Percentiles rank a stretch among this genome's conserved stretches.
Conservation (phyloP, 2,888 invertebrate genomes). For the Drosophila stalkeri region DNA sequence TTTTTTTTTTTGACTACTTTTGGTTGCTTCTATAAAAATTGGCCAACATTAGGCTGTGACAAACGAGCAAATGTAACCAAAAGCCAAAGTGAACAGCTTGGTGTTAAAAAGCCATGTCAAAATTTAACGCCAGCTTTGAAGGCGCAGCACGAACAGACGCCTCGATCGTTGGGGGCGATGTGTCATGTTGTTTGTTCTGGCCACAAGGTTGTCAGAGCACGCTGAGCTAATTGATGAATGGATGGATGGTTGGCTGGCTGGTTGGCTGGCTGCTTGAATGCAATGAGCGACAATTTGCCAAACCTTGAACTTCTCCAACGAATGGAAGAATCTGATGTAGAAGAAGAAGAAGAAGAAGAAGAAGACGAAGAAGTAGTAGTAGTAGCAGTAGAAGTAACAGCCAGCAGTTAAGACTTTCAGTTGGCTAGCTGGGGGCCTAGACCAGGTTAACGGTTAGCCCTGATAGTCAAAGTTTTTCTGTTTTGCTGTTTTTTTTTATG, state of each 20-base stretch:
- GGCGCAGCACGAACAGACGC: background rate
- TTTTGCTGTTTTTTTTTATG: slow-evolving; percentile 39
- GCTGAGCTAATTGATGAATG: slow-evolving; percentile 65
- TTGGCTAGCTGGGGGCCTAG: slow-evolving; percentile 29
- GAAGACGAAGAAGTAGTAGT: slow-evolving; percentile 13
- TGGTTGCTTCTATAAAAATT: slow-evolving; percentile 47
- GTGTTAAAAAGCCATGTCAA: slow-evolving; percentile 75
- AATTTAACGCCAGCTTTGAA: slow-evolving; percentile 73
- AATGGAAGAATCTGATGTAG: slow-evolving; percentile 31
- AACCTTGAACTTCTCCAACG: slow-evolving; percentile 71
- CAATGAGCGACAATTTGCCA: slow-evolving; percentile 75
- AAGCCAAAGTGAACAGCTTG: slow-evolving; percentile 42
- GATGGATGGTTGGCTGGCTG: slow-evolving; percentile 1
- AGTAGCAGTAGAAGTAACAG: background rate
- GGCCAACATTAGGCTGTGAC: slow-evolving; percentile 68
- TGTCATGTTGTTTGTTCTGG: slow-evolving; percentile 51
- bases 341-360: slow-evolving; percentile 15
- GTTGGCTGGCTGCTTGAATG: slow-evolving; percentile 25
- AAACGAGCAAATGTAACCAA: slow-evolving; percentile 60
- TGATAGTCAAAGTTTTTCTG: slow-evolving; percentile 24
- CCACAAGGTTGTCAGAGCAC: slow-evolving; percentile 55
- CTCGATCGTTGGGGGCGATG: slow-evolving; percentile 37
- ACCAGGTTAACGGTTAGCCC: slow-evolving; percentile 32
- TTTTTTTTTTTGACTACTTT: background rate
- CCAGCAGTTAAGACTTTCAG: slow-evolving; percentile 10